Percentiles rank a stretch among this genome's conserved stretches.
Evolutionary conservation across 2,113 vertebrate genomes (phyloP).

Genomic region (Montifringilla adamsi): DNA sequence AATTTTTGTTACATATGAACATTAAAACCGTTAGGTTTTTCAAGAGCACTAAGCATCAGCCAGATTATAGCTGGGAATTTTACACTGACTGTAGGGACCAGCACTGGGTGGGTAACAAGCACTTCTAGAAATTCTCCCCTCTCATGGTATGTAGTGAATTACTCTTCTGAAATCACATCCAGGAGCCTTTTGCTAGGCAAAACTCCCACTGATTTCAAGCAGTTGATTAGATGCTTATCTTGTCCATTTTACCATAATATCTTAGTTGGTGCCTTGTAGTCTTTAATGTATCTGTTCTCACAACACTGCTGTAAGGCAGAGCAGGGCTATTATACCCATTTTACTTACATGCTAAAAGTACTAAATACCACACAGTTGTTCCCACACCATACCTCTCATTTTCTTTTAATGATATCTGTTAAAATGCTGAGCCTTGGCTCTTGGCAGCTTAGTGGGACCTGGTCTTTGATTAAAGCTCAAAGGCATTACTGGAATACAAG

Average conservation of each 20-base stretch:
- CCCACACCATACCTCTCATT: slow-evolving; percentile 14
- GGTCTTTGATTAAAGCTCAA: slow-evolving; percentile 3
- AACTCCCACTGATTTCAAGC: slow-evolving; percentile 43
- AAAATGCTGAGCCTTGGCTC: slow-evolving; percentile 9
- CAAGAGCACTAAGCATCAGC: neutral
- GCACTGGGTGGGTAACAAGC: neutral
- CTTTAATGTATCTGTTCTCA: slow-evolving; percentile 44
- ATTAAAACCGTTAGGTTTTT: slow-evolving; percentile 35
- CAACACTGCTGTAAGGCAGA: slow-evolving; percentile 48
- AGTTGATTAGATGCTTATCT: slow-evolving; percentile 56
- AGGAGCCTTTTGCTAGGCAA: slow-evolving; percentile 31
- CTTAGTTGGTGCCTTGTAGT: slow-evolving; percentile 13
- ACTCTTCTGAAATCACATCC: neutral
- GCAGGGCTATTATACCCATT: slow-evolving; percentile 7
- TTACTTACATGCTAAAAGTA: neutral
- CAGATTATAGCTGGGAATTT: slow-evolving; percentile 6
- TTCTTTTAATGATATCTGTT: slow-evolving; percentile 17
- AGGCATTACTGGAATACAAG: neutral
- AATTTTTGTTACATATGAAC: slow-evolving; percentile 53
- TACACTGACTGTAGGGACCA: neutral
- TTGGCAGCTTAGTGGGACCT: neutral
- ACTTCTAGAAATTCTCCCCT: neutral
- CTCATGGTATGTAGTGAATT: neutral
- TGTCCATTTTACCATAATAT: slow-evolving; percentile 27
- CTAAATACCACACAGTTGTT: slow-evolving; percentile 14